Base-by-base conservation (phyloP, 2,888 invertebrate genomes). In the Calephelis perditalis region DNA sequence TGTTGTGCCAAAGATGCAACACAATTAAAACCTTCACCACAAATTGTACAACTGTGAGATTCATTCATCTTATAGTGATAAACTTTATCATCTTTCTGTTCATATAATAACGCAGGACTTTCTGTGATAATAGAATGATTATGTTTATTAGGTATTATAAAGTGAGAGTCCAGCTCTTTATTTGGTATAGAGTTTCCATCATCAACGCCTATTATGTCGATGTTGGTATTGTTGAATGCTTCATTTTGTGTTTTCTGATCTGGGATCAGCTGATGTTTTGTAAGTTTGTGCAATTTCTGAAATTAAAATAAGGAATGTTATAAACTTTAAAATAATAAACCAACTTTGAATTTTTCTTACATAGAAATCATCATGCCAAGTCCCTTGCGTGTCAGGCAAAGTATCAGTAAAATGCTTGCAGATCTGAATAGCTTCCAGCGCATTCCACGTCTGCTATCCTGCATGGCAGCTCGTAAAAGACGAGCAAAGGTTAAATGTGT, bases 211-310 rank as follows among this genome's bases (percentile, higher is more conserved):
- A 85, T 82, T 44, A 88, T 84, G 64, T 87, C 87, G 62, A 86
- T 83, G 54, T 72, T 74, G 56, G 71, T 77, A 59, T 74, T 79
- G 59, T 77, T 81, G 56, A 71, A 79, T 7, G 66, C 68, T 58
- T 83, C 81, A 64, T 73, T 78, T 65, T 75, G 79, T n/a, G 68
- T 62, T 67, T 79, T 79, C 0, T 67, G 44, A 40, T 65, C 68
- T 44, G 74, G 74, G 0, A 67, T 57, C 7, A 81, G 69, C 67
- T 81, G 78, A 65, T 90, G 89, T 59, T 89, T 89, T 65, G 82
- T 86, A 49, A 78, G 54, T 70, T 82, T 86, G 67, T 90, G 89
- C 45, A 79, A 59, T 78, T 83, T 88, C 89, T 90, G 83, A 46
- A 86, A 86, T 12, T 62, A 47, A 57, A 61, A 26, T 26, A 45